A percentile compares a stretch with the other conserved stretches of the same genome.
Evolutionary conservation across 2,797 vertebrate species (phyloP).

Genomic region (Hylomyscus alleni): DNA sequence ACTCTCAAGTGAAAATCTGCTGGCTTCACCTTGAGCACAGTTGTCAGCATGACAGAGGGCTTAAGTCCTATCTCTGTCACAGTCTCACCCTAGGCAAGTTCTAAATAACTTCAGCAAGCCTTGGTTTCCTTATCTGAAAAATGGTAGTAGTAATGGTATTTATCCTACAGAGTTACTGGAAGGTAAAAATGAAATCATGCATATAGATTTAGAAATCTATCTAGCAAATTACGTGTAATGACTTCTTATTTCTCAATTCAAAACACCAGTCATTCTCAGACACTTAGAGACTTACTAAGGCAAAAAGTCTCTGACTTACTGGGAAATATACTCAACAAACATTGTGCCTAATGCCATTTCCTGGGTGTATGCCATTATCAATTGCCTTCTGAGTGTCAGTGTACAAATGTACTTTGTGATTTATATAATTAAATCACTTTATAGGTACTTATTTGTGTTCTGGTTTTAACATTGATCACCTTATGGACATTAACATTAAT

Average conservation of each 20-base stretch:
- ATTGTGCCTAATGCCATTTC: not conserved
- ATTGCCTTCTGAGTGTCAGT: not conserved
- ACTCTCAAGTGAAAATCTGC: not conserved
- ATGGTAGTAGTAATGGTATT: not conserved
- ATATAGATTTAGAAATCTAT: not conserved
- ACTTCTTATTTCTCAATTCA: not conserved
- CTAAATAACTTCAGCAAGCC: not conserved
- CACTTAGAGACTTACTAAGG: not conserved
- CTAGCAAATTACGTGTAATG: not conserved
- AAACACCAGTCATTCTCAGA: not conserved
- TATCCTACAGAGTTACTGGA: not conserved
- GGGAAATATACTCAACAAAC: not conserved
- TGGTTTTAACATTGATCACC: constrained; percentile 16
- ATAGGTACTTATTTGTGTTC: not conserved
- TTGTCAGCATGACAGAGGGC: not conserved
- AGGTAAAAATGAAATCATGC: not conserved
- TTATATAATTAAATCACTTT: not conserved
- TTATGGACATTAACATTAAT: not conserved
- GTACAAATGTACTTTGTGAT: not conserved
- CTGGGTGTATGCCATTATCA: not conserved
- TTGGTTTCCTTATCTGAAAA: constrained; percentile 3
- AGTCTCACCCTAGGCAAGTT: not conserved
- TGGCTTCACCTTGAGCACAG: constrained; percentile 45
- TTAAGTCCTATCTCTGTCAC: not conserved
- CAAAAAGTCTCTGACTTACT: constrained; percentile 3